Conservation (phyloP, 2,888 invertebrate genomes). For the Eucera pruinosa region DNA sequence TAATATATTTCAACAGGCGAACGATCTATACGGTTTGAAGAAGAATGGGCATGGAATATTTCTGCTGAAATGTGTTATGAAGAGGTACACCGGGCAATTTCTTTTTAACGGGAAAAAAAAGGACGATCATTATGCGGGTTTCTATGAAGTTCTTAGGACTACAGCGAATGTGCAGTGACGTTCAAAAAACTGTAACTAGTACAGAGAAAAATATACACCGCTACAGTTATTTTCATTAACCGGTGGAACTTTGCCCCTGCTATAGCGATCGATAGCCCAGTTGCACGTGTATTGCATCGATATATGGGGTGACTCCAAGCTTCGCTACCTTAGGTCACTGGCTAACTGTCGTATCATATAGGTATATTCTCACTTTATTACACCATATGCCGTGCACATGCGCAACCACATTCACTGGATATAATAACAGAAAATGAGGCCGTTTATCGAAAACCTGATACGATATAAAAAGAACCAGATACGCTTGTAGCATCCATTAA, state of each 20-base stretch:
- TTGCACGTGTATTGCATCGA: slow-evolving; percentile 81
- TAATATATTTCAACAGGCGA: too few relatives aligned
- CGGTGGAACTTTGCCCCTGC: slow-evolving; percentile 75
- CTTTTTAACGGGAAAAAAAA: slow-evolving; percentile 1
- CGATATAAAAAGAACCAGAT: slow-evolving; percentile 63
- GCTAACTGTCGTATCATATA: slow-evolving; percentile 76
- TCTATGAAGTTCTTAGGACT: slow-evolving; percentile 54
- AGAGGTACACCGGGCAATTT: not conserved
- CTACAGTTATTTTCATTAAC: slow-evolving; percentile 78
- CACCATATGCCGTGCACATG: slow-evolving; percentile 67
- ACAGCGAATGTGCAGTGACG: slow-evolving; percentile 51
- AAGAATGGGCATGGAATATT: not conserved
- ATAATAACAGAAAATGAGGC: slow-evolving; percentile 66
- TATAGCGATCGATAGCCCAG: slow-evolving; percentile 81
- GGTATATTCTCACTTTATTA: slow-evolving; percentile 66
- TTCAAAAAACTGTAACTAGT: slow-evolving; percentile 68
- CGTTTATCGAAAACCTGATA: slow-evolving; percentile 62
- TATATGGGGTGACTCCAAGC: slow-evolving; percentile 71
- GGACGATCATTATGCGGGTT: slow-evolving; percentile 21
- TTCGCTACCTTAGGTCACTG: slow-evolving; percentile 76
- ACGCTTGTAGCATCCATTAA: slow-evolving; percentile 44
- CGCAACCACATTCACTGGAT: slow-evolving; percentile 66
- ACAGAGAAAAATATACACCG: slow-evolving; percentile 68
- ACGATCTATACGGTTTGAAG: not conserved
- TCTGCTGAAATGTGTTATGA: not conserved